phyloP scores from a whole-genome alignment of 1,140 invertebrate species.

The Chymomyza costata region DNA sequence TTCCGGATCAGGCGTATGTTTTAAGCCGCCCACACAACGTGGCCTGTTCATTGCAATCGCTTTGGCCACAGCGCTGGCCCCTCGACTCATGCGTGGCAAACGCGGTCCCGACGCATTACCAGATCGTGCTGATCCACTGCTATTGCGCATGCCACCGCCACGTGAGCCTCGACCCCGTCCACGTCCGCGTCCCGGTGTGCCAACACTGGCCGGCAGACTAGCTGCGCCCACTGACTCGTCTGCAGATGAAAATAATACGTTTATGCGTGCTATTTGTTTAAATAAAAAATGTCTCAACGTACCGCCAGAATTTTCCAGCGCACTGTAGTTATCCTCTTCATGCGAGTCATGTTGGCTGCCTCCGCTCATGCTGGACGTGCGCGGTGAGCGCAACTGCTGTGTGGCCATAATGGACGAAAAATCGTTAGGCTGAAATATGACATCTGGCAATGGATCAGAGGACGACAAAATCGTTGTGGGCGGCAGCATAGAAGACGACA shows the following conservation, averaged over 20 bases:
- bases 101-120: conserved; percentile 29
- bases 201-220: conserved; percentile 3
- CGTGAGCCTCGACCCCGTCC: conserved; percentile 59
- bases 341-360: conserved; percentile 38
- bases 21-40: conserved; percentile 64
- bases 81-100: conserved; percentile 59
- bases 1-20: conserved; percentile 68
- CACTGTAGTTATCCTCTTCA: conserved; percentile 53
- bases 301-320: conserved; percentile 60
- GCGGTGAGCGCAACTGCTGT: conserved; percentile 53
- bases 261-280: not conserved
- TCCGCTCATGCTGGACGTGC: conserved; percentile 39
- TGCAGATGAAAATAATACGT: conserved; percentile 3
- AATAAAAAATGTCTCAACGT: conserved; percentile 11
- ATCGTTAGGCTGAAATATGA: conserved; percentile 68
- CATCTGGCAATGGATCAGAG: conserved; percentile 64
- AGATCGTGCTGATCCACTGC: conserved; percentile 16
- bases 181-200: conserved; percentile 45
- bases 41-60: conserved; percentile 63
- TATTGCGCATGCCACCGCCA: conserved; percentile 33
- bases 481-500: conserved; percentile 54
- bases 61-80: conserved; percentile 64
- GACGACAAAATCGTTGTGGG: conserved; percentile 65
- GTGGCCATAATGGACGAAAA: conserved; percentile 67
- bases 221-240: conserved; percentile 44